Evolutionary conservation across 2,888 invertebrate species (phyloP), one percentile per base, ranked within the genome.

Genomic region (Apodemia mormo): DNA sequence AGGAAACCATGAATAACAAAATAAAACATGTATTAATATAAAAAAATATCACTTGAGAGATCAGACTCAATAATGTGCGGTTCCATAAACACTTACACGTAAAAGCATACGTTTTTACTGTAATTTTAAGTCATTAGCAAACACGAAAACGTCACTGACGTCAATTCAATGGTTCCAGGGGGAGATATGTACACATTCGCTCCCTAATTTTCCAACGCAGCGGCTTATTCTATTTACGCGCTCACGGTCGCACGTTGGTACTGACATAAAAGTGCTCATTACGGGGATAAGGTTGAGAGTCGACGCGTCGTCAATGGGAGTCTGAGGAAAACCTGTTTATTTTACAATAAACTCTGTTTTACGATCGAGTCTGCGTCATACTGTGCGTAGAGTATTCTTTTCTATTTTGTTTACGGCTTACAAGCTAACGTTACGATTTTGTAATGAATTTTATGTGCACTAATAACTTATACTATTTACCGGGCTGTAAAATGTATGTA

Each of bases 301-400:
- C 72, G 78, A 74, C 76, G 75, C 74, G 76, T 77, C 84, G 82
- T 86, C 86, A 85, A 86, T 85, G 84, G 78, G 72, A 79, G 81
- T 81, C 83, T 84, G 75, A 75, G 76, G 76, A 78, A 76, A 77
- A 77, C 78, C 79, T 83, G 83, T 86, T 86, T 85, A 87, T 82
- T 80, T 74, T 79, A 81, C 84, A 82, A 84, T 87, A 87, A 85
- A 83, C 80, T 78, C 75, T 79, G 81, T 78, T 86, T 86, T 85
- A 87, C 82, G 83, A 83, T 78, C 77, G 79, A 76, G 65, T 14
- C 37, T 64, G 61, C 61, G 61, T 64, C 61, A 64, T 30, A 33
- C 61, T 64, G 61, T 37, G 61, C 14, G 61, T 61, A 61, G 61
- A 29, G 58, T 61, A 64, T n/a, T 33, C 33, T 64, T 64, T 64